These are phyloP conservation scores for Yoshiicerus persimilis DNA, from an alignment of 1,140 invertebrate species.

Conservation along the genomic window DNA sequence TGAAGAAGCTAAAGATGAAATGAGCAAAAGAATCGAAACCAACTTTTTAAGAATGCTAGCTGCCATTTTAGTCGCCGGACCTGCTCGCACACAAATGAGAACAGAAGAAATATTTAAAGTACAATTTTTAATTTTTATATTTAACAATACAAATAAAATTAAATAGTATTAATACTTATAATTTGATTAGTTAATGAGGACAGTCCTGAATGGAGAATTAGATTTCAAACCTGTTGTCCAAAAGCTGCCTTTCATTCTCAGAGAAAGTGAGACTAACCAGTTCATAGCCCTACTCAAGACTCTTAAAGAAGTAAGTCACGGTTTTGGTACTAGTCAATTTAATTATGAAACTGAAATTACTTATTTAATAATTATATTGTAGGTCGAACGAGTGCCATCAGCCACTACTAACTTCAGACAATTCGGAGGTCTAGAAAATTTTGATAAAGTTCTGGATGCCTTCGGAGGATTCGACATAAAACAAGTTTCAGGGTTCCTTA, in stretches of 20 bases:
- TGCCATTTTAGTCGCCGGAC: slow-evolving; percentile 44
- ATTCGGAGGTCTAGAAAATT: slow-evolving; percentile 35
- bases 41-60: slow-evolving; percentile 45
- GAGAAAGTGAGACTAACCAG: slow-evolving; percentile 45
- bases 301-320: slow-evolving; percentile 43
- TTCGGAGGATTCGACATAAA: slow-evolving; percentile 35
- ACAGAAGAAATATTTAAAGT: slow-evolving; percentile 45
- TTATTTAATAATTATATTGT: too few species aligned
- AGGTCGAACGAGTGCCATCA: background rate
- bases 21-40: slow-evolving; percentile 35
- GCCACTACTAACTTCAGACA: slow-evolving; percentile 7
- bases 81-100: slow-evolving; percentile 34
- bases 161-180: background rate
- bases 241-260: slow-evolving; percentile 40
- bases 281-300: slow-evolving; percentile 40
- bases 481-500: slow-evolving; percentile 40
- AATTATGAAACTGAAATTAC: too few species aligned
- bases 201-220: slow-evolving; percentile 44
- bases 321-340: too few species aligned
- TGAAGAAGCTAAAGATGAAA: slow-evolving; percentile 41
- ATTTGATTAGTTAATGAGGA: slow-evolving; percentile 38
- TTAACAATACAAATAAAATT: too few species aligned
- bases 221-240: slow-evolving; percentile 47
- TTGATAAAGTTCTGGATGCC: slow-evolving; percentile 43
- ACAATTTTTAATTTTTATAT: too few species aligned